Evolutionary conservation across 2,888 invertebrate genomes (phyloP).

Genomic region (Rhimphoctona megacephalus): DNA sequence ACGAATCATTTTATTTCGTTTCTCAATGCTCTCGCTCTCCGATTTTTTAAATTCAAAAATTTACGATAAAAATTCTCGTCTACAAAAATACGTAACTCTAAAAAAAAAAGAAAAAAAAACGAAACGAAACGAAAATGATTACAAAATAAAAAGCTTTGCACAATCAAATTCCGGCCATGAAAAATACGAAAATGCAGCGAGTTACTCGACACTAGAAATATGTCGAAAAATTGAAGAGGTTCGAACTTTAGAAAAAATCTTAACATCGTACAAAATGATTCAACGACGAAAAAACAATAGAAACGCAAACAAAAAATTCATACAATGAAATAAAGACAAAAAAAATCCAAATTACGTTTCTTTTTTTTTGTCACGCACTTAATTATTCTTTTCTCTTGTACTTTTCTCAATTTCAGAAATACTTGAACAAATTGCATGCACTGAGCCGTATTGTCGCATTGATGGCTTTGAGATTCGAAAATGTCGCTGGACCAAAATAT

Average conservation of each 20-base stretch:
- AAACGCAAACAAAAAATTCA: neutral
- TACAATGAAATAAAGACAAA: neutral
- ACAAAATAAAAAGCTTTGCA: conserved; percentile 51
- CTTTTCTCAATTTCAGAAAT: conserved; percentile 78
- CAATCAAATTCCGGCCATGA: conserved; percentile 65
- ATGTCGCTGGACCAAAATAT: conserved; percentile 77
- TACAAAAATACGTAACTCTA: neutral
- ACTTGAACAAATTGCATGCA: conserved; percentile 81
- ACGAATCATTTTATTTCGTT: neutral
- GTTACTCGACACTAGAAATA: conserved; percentile 14
- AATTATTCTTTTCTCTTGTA: conserved; percentile 40
- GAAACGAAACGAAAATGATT: conserved; percentile 4
- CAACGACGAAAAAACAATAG: conserved; percentile 9
- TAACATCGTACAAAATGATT: conserved; percentile 42
- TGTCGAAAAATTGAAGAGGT: neutral
- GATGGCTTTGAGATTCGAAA: conserved; percentile 78
- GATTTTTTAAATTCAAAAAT: neutral
- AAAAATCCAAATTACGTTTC: neutral
- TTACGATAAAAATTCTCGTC: neutral
- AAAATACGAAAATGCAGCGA: conserved; percentile 21
- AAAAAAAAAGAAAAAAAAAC: conserved; percentile 6
- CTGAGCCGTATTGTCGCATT: conserved; percentile 79
- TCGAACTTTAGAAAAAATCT: neutral
- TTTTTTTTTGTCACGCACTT: neutral
- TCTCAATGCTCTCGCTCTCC: neutral